phyloP scores from a whole-genome alignment of 2,888 invertebrate species.

The Platycnemis pennipes region DNA sequence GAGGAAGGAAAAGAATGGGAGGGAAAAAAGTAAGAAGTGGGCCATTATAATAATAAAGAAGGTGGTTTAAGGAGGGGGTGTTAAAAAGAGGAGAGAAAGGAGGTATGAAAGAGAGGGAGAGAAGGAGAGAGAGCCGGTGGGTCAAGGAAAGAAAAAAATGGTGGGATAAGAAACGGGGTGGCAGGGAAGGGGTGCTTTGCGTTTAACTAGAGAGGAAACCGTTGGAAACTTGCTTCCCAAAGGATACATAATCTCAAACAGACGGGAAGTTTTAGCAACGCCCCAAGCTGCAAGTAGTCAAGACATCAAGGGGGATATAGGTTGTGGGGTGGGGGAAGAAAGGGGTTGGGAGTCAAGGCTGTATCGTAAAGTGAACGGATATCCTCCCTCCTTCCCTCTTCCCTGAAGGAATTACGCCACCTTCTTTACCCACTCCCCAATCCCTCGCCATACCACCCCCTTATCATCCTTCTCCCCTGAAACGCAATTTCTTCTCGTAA shows the following conservation, averaged over 20 bases:
- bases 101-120: not conserved
- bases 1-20: not conserved
- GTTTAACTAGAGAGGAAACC: constrained; percentile 44
- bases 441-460: not conserved
- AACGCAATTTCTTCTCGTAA: constrained; percentile 19
- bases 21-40: not conserved
- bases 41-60: not conserved
- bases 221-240: constrained; percentile 57
- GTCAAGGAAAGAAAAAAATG: not conserved
- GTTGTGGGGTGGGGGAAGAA: not conserved
- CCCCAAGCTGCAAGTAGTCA: constrained; percentile 44
- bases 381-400: not conserved
- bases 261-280: constrained; percentile 57
- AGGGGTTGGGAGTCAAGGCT: not conserved
- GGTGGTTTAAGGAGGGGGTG: not conserved
- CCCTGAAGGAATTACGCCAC: constrained; percentile 17
- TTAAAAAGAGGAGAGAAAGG: not conserved
- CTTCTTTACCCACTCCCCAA: not conserved
- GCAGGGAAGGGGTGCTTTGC: constrained; percentile 11
- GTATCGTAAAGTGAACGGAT: constrained; percentile 35
- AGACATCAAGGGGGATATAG: constrained; percentile 1
- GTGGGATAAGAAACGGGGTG: not conserved
- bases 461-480: not conserved
- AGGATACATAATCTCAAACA: constrained; percentile 67
- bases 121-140: not conserved